Evolutionary conservation across 2,113 vertebrate species (phyloP).

Genomic region (Ptilorrhoa leucosticta): DNA sequence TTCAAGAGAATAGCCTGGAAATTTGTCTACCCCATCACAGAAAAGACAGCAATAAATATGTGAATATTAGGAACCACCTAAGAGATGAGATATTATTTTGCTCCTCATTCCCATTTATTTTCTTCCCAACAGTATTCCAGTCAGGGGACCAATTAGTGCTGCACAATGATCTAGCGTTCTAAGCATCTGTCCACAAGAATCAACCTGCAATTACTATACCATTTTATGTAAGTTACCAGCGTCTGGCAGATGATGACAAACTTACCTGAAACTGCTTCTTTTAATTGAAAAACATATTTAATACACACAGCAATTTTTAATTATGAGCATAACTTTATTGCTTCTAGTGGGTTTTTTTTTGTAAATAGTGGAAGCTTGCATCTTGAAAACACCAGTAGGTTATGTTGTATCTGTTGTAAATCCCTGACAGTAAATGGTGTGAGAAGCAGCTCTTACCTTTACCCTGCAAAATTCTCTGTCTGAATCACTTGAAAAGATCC

Average conservation of each 20-base stretch:
- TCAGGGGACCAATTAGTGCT: not conserved
- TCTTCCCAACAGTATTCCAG: not conserved
- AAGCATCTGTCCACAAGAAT: not conserved
- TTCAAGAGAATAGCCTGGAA: not conserved
- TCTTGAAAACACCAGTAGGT: not conserved
- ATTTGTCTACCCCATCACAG: not conserved
- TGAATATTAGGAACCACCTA: not conserved
- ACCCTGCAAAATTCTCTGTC: not conserved
- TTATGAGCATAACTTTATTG: not conserved
- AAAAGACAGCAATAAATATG: not conserved
- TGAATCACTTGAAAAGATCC: not conserved
- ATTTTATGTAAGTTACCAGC: not conserved
- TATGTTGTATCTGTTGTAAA: not conserved
- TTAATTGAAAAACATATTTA: not conserved
- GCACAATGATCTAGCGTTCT: not conserved
- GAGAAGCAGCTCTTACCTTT: not conserved
- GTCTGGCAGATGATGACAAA: not conserved
- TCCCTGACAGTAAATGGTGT: not conserved
- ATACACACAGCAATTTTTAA: not conserved
- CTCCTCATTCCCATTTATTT: not conserved
- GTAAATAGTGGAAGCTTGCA: not conserved
- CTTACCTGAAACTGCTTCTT: not conserved
- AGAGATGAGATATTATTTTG: not conserved
- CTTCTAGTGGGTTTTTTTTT: not conserved
- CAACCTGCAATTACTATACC: not conserved